Conservation (phyloP, 2,888 invertebrate genomes). For the Hydropsyche betteni region DNA sequence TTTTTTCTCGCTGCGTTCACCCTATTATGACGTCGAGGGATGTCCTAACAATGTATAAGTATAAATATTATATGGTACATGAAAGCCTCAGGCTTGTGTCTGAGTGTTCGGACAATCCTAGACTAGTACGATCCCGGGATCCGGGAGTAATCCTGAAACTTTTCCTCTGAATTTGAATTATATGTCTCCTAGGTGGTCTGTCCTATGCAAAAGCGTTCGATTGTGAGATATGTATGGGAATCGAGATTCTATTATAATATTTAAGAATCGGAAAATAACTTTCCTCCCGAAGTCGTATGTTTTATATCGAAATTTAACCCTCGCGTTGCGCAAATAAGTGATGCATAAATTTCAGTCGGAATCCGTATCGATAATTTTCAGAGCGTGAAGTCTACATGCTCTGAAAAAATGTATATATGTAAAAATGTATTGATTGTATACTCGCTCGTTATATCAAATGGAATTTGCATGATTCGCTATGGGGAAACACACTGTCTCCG, state of each 20-base stretch:
- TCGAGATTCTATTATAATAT: constrained; percentile 14
- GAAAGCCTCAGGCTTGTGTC: constrained; percentile 25
- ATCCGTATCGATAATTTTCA: constrained; percentile 11
- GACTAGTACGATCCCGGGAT: not conserved
- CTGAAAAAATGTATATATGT: constrained; percentile 2
- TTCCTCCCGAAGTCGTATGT: not conserved
- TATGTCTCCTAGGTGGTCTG: constrained; percentile 44
- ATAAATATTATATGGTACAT: not conserved
- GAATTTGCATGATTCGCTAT: constrained; percentile 40
- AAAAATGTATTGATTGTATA: constrained; percentile 38
- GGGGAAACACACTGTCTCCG: constrained; percentile 27
- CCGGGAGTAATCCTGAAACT: constrained; percentile 43
- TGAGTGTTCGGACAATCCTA: constrained; percentile 15
- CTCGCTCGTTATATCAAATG: constrained; percentile 36
- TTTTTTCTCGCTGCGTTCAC: constrained; percentile 36
- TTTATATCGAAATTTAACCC: constrained; percentile 1
- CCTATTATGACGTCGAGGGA: constrained; percentile 37
- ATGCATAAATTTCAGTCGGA: not conserved
- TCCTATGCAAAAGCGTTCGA: constrained; percentile 26
- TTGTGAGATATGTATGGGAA: constrained; percentile 14
- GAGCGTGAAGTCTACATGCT: not conserved
- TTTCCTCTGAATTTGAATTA: constrained; percentile 46
- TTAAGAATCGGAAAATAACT: not conserved
- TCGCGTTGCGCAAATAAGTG: too few relatives aligned
- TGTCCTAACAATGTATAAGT: constrained; percentile 1